Percentiles rank a stretch among this genome's conserved stretches.
These are phyloP conservation scores for Schlechtendalia chinensis DNA, from an alignment of 1,140 invertebrate species.

Conservation along the genomic window DNA sequence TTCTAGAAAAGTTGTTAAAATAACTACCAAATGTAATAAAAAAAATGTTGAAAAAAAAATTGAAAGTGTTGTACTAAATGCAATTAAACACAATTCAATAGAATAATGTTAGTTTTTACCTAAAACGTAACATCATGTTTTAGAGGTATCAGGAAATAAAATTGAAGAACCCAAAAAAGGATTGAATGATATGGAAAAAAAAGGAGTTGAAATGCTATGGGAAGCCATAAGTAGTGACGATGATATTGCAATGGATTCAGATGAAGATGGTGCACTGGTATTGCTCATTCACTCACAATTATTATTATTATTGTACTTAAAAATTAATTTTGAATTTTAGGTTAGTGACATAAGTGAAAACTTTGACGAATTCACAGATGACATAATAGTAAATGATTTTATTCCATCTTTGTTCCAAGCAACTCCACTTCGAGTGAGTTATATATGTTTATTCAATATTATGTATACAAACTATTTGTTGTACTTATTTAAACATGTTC, in stretches of 20 bases:
- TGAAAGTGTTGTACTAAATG: no score
- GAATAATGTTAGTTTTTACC: no score
- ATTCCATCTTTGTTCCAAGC: constrained; percentile 20
- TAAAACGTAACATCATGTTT: not conserved
- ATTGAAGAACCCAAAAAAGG: not conserved
- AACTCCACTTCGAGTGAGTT: constrained; percentile 9
- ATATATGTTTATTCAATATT: not conserved
- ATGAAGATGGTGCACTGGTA: constrained; percentile 13
- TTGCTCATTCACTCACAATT: no score
- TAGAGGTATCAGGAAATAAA: not conserved
- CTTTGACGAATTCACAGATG: not conserved
- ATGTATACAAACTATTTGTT: not conserved
- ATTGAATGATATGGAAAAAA: not conserved
- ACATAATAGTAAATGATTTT: constrained; percentile 6
- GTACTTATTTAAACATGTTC: not conserved
- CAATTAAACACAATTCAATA: no score
- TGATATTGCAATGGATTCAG: constrained; percentile 22
- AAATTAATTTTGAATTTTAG: constrained; percentile 3
- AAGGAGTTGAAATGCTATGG: not conserved
- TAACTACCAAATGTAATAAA: no score
- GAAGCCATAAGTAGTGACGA: constrained; percentile 46
- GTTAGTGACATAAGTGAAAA: not conserved
- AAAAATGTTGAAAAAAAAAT: no score
- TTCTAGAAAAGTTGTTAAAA: no score
- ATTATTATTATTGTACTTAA: no score